Conservation (phyloP, 2,113 vertebrate genomes). For the Lasiurus cinereus region DNA sequence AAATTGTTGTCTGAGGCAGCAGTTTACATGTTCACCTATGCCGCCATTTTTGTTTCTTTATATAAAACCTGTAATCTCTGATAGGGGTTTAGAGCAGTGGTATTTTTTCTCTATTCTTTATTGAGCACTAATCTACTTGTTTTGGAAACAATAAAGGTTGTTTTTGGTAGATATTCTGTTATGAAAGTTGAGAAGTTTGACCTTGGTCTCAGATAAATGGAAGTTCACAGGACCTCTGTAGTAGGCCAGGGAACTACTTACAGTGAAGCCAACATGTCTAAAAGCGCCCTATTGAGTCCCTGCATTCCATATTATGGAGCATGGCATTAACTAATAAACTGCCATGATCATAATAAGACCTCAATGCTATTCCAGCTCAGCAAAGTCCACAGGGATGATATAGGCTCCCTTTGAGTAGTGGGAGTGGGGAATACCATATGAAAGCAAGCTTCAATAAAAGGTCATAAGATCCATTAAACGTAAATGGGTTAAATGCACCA, state of each 20-base stretch:
- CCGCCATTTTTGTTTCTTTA: too few relatives aligned
- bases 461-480: background rate
- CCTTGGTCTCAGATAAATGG: background rate
- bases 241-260: background rate
- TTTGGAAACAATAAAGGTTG: conserved; percentile 29
- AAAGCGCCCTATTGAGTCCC: background rate
- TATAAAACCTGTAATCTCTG: conserved; percentile 35
- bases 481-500: too few relatives aligned
- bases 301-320: background rate
- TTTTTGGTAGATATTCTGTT: background rate
- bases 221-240: background rate
- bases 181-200: background rate
- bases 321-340: conserved; percentile 11
- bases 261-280: background rate
- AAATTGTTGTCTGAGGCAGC: too few relatives aligned
- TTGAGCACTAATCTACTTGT: conserved; percentile 12
- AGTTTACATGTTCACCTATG: too few relatives aligned
- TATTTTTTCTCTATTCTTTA: conserved; percentile 32
- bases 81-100: conserved; percentile 28
- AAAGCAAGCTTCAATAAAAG: background rate
- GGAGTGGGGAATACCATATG: background rate
- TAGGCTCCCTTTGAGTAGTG: background rate
- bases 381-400: background rate
- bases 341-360: background rate
- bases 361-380: background rate